Percentiles rank a stretch among this genome's conserved stretches.
Conservation (phyloP, 2,888 invertebrate genomes). For the Periphyllus acericola region DNA sequence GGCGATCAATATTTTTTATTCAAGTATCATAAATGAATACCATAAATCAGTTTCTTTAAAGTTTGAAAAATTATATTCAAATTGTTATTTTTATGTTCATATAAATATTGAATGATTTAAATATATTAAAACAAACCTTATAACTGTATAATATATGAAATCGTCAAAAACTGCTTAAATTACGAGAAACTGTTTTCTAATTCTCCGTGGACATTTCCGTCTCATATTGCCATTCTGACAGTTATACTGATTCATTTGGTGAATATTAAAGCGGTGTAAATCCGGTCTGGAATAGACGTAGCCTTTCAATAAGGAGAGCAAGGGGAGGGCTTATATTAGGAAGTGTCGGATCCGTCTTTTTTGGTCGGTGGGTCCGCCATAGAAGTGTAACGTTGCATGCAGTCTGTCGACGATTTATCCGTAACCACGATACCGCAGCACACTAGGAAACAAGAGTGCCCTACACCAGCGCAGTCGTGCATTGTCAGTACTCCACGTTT, state of each 20-base stretch:
- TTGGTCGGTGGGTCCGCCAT: conserved; percentile 31
- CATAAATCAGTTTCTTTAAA: too few species aligned
- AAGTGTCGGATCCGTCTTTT: conserved; percentile 38
- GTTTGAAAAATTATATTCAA: too few species aligned
- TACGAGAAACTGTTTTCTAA: conserved; percentile 41
- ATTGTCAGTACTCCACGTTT: conserved; percentile 39
- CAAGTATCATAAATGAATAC: too few species aligned
- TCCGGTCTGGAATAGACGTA: conserved; percentile 36
- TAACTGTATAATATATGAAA: not conserved
- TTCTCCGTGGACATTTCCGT: conserved; percentile 30
- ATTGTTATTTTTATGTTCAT: not conserved
- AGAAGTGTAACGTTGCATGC: conserved; percentile 57
- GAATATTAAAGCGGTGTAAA: conserved; percentile 56
- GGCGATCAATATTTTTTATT: too few species aligned
- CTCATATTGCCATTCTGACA: conserved; percentile 51
- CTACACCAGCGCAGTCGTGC: conserved; percentile 51
- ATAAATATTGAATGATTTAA: not conserved
- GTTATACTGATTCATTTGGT: conserved; percentile 53
- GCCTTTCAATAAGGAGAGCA: conserved; percentile 11
- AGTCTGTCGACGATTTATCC: conserved; percentile 48
- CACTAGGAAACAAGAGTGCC: conserved; percentile 41
- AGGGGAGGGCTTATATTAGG: conserved; percentile 16
- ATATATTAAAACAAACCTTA: conserved; percentile 31
- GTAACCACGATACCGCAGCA: conserved; percentile 52
- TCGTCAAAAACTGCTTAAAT: conserved; percentile 21